Conservation (phyloP, 2,888 invertebrate species). For the Drosophila ustulata region DNA sequence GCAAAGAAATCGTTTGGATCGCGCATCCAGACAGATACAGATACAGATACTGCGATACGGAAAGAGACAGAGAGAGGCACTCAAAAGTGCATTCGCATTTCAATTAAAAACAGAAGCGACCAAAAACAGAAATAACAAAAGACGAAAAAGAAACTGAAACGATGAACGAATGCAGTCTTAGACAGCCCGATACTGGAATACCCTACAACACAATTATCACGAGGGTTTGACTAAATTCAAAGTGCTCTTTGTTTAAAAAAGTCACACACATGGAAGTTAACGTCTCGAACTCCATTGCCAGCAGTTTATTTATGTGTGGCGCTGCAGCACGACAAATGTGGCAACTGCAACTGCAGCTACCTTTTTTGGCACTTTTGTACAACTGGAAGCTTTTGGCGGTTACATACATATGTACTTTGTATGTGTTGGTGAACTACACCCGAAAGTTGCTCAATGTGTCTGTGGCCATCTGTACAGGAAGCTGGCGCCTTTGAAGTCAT, state of each 20-base stretch:
- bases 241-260: too few species aligned
- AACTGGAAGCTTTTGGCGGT: slow-evolving; percentile 45
- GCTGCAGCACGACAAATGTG: slow-evolving; percentile 66
- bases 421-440: slow-evolving; percentile 4
- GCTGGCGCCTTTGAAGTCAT: slow-evolving; percentile 46
- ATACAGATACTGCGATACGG: slow-evolving; percentile 16
- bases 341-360: slow-evolving; percentile 38
- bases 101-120: slow-evolving; percentile 73
- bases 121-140: slow-evolving; percentile 42
- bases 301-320: slow-evolving; percentile 75
- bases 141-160: slow-evolving; percentile 30
- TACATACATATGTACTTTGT: slow-evolving; percentile 4
- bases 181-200: slow-evolving; percentile 15
- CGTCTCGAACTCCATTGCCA: slow-evolving; percentile 56
- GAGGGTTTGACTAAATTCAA: background rate
- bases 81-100: slow-evolving; percentile 81
- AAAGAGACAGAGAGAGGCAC: slow-evolving; percentile 38
- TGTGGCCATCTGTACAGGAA: slow-evolving; percentile 48
- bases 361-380: slow-evolving; percentile 65
- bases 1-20: slow-evolving; percentile 13
- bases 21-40: slow-evolving; percentile 1
- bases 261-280: too few species aligned
- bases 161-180: background rate
- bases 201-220: background rate
- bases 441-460: slow-evolving; percentile 5